These are phyloP conservation scores for Oncorhynchus gorbuscha DNA, from an alignment of 2,113 vertebrate species.

Conservation along the genomic window DNA sequence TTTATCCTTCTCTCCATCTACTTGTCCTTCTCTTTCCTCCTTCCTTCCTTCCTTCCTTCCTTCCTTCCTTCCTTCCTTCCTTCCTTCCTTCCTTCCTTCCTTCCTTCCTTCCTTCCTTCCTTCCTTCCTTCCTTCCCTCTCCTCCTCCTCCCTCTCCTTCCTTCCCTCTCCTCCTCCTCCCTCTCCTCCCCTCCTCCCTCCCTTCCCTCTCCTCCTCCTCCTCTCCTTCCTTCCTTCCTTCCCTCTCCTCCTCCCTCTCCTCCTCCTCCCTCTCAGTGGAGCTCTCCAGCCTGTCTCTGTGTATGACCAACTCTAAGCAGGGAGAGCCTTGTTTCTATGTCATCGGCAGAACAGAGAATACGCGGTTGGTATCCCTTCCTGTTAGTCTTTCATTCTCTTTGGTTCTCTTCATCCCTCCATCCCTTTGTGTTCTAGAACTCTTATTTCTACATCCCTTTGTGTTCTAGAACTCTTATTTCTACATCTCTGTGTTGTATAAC, in stretches of 20 bases:
- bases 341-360: slow-evolving; percentile 83
- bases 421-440: background rate
- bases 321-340: slow-evolving; percentile 85
- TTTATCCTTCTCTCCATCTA: slow-evolving; percentile 13
- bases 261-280: slow-evolving; percentile 72
- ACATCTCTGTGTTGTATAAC: too few species aligned
- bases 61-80: too few species aligned
- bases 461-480: too few species aligned
- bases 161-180: slow-evolving; percentile 4
- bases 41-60: too few species aligned
- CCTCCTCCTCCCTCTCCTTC: too few species aligned
- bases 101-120: too few species aligned
- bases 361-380: slow-evolving; percentile 83
- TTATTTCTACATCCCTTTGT: too few species aligned
- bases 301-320: slow-evolving; percentile 84
- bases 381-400: slow-evolving; percentile 72
- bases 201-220: too few species aligned
- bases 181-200: too few species aligned
- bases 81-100: too few species aligned
- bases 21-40: slow-evolving; percentile 15
- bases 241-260: background rate
- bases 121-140: background rate
- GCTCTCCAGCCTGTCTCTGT: slow-evolving; percentile 82
- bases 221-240: too few species aligned
- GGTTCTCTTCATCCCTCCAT: slow-evolving; percentile 30